Percentiles rank a stretch among this genome's conserved stretches.
Conservation (phyloP, 2,113 vertebrate genomes). For the Ancistrus triradiatus region DNA sequence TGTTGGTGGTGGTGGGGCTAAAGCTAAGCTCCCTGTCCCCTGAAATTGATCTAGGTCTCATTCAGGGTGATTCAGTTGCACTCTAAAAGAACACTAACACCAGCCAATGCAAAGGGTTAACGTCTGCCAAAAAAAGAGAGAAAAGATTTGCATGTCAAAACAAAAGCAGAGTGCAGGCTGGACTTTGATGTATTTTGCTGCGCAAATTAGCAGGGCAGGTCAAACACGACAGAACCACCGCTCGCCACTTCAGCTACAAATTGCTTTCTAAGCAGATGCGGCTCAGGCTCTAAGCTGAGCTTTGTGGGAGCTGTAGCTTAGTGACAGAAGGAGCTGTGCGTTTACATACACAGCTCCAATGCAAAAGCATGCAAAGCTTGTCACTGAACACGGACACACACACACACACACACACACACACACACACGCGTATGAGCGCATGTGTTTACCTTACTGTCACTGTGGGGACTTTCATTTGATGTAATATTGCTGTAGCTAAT, state of each 20-base stretch:
- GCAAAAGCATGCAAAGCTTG: conserved; percentile 2
- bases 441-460: no score
- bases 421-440: no score
- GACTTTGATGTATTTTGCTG: conserved; percentile 58
- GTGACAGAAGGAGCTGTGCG: conserved; percentile 16
- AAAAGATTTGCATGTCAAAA: conserved; percentile 58
- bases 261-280: conserved; percentile 52
- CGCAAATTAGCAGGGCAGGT: conserved; percentile 50
- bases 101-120: conserved; percentile 48
- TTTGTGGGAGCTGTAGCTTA: conserved; percentile 39
- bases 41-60: conserved; percentile 50
- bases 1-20: conserved; percentile 18
- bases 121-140: conserved; percentile 36
- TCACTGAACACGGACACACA: background rate
- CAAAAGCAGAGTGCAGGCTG: conserved; percentile 35
- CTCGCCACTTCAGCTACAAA: conserved; percentile 56
- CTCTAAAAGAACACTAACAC: conserved; percentile 30
- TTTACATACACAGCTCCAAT: background rate
- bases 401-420: background rate
- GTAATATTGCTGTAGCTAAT: no score
- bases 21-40: conserved; percentile 42
- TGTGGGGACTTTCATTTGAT: no score
- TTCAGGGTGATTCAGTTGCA: conserved; percentile 44
- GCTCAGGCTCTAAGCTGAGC: conserved; percentile 39
- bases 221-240: conserved; percentile 47